Conservation (phyloP, 2,113 vertebrate species). For the Climacteris rufus region DNA sequence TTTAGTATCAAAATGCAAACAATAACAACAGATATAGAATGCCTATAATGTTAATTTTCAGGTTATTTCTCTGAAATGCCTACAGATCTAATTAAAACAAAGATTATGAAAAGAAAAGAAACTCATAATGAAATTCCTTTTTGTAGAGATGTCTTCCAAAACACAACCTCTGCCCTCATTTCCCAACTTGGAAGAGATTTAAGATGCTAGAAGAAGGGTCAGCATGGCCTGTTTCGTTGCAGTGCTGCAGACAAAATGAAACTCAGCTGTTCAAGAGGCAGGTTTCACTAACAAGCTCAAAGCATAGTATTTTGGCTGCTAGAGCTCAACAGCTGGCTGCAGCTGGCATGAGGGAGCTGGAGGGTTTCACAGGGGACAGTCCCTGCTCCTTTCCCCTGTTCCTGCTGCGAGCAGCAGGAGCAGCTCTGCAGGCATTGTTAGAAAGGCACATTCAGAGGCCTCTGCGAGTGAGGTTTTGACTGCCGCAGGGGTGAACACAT, state of each 20-base stretch:
- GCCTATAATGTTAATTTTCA: background rate
- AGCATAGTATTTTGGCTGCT: background rate
- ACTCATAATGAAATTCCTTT: background rate
- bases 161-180: background rate
- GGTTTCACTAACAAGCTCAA: background rate
- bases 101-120: background rate
- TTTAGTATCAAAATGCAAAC: background rate
- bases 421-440: fast-evolving
- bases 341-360: background rate
- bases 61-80: background rate
- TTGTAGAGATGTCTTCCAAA: background rate
- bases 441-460: background rate
- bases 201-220: background rate
- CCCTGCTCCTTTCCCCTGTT: background rate
- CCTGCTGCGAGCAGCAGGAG: background rate
- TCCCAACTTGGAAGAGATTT: background rate
- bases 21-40: background rate
- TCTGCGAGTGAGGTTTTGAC: background rate
- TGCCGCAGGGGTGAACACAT: fast-evolving
- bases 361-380: background rate
- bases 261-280: background rate
- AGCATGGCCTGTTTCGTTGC: background rate
- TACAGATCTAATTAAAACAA: background rate
- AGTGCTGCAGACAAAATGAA: background rate
- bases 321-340: background rate